Evolutionary conservation across 2,797 vertebrate genomes (phyloP).

Genomic region (Hemitrygon akajei): DNA sequence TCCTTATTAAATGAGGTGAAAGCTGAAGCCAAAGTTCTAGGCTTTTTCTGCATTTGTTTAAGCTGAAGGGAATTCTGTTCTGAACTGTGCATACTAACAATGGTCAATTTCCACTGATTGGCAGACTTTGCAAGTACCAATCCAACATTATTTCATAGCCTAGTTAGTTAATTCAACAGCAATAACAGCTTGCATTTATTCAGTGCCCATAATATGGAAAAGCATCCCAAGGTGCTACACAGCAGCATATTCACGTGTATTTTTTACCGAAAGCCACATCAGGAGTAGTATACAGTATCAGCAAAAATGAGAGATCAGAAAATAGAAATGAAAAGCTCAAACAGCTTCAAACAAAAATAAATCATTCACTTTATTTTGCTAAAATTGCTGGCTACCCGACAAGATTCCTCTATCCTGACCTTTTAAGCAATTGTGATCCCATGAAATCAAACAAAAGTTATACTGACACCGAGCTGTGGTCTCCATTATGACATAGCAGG

Average conservation of each 20-base stretch:
- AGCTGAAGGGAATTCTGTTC: background rate
- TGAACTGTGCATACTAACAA: background rate
- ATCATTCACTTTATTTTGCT: background rate
- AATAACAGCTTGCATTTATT: too few species aligned
- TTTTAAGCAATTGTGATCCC: background rate
- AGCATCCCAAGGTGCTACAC: too few species aligned
- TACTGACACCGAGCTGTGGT: background rate
- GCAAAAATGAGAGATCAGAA: too few species aligned
- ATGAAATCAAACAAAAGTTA: background rate
- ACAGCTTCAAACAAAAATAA: background rate
- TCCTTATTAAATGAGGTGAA: background rate
- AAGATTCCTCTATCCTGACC: background rate
- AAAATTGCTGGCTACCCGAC: background rate
- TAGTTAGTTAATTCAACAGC: background rate
- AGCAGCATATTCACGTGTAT: too few species aligned
- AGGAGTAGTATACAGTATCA: too few species aligned
- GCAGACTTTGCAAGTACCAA: background rate
- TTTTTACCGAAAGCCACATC: too few species aligned
- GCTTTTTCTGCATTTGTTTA: background rate
- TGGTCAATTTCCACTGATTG: background rate
- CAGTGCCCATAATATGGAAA: too few species aligned
- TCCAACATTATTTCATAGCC: background rate
- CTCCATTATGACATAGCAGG: too few species aligned
- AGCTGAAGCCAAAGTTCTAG: background rate
- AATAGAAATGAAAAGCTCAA: too few species aligned